phyloP scores from a whole-genome alignment of 2,888 invertebrate species.

The Fragum sueziense region DNA sequence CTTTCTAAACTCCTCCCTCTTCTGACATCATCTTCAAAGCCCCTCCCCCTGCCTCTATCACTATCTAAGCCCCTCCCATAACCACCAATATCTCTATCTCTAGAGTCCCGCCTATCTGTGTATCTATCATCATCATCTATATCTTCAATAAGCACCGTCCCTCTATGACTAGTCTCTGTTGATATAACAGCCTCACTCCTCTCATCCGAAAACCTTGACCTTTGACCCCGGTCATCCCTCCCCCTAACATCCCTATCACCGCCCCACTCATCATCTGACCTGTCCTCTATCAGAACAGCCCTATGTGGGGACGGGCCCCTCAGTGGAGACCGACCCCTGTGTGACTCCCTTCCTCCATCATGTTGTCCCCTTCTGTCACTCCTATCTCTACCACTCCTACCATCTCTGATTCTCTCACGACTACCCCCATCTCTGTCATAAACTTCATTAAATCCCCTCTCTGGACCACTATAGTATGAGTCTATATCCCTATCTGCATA shows the following conservation, averaged over 20 bases:
- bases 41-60: neutral
- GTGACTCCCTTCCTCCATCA: neutral
- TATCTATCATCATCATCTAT: neutral
- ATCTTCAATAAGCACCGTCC: constrained; percentile 42
- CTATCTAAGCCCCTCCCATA: neutral
- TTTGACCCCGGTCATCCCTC: neutral
- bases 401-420: neutral
- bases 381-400: neutral
- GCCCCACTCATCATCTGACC: neutral
- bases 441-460: neutral
- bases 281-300: constrained; percentile 22
- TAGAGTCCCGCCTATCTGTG: neutral
- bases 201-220: neutral
- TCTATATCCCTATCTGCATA: neutral
- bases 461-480: neutral
- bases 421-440: neutral
- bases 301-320: constrained; percentile 6
- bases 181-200: neutral
- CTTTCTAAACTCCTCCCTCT: no score
- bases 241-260: neutral
- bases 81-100: neutral
- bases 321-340: neutral
- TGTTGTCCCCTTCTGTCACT: neutral
- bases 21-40: no score
- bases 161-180: constrained; percentile 1